phyloP scores from a whole-genome alignment of 2,888 invertebrate species.

The Lasioglossum calceatum region DNA sequence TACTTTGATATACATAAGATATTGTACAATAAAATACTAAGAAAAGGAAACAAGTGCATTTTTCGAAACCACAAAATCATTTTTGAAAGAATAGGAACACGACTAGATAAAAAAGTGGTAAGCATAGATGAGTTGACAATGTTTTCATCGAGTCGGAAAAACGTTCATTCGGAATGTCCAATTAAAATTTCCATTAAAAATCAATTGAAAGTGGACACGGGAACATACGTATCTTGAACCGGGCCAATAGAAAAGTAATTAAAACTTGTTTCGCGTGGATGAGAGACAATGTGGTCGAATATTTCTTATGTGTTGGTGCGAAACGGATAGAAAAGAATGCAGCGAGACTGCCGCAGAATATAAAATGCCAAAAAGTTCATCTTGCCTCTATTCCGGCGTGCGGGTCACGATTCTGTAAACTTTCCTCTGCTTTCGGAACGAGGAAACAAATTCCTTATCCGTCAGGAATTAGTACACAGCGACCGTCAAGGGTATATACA shows the following conservation, averaged over 20 bases:
- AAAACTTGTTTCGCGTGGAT: not conserved
- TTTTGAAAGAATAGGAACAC: not conserved
- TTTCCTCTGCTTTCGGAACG: slow-evolving; percentile 13
- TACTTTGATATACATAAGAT: not conserved
- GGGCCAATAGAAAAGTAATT: not conserved
- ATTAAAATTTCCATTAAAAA: not conserved
- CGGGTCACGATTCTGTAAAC: slow-evolving; percentile 18
- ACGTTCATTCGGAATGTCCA: not conserved
- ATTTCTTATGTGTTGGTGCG: not conserved
- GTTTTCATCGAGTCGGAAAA: not conserved
- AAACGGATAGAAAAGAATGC: not conserved
- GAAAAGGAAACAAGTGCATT: not conserved
- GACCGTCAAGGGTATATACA: slow-evolving; percentile 30
- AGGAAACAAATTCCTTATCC: slow-evolving; percentile 42
- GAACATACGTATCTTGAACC: not conserved
- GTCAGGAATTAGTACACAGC: slow-evolving; percentile 51
- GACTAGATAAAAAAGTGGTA: not conserved
- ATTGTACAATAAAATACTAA: not conserved
- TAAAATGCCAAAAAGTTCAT: slow-evolving; percentile 41
- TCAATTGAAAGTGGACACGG: not conserved
- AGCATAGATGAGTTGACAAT: not conserved
- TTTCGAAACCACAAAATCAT: not conserved
- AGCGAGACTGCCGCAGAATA: not conserved
- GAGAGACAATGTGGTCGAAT: not conserved
- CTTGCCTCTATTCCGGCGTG: not conserved